phyloP scores from a whole-genome alignment of 2,113 vertebrate species.

The human (Homo sapiens) region GRCh38 chr2:197192001-197192500 shows the following conservation, averaged over 20 bases:
- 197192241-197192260: not conserved
- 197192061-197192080: fast-evolving
- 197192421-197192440: not conserved
- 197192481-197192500: not conserved
- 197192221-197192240: not conserved
- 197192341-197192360: not conserved
- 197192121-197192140: not conserved
- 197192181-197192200: not conserved
- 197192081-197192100: fast-evolving
- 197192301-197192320: not conserved
- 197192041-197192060: not conserved
- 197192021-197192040: not conserved
- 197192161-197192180: not conserved
- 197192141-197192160: not conserved
- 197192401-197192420: constrained; percentile 3
- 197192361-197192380: constrained; percentile 40
- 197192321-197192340: not conserved
- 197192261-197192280: not conserved
- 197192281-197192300: not conserved
- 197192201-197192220: not conserved
- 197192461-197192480: constrained; percentile 31
- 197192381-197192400: constrained; percentile 21
- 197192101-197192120: not conserved
- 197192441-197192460: constrained; percentile 23
- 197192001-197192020: not conserved